Evolutionary conservation across 1,140 invertebrate genomes (phyloP).

Genomic region (Micrasema minimum): DNA sequence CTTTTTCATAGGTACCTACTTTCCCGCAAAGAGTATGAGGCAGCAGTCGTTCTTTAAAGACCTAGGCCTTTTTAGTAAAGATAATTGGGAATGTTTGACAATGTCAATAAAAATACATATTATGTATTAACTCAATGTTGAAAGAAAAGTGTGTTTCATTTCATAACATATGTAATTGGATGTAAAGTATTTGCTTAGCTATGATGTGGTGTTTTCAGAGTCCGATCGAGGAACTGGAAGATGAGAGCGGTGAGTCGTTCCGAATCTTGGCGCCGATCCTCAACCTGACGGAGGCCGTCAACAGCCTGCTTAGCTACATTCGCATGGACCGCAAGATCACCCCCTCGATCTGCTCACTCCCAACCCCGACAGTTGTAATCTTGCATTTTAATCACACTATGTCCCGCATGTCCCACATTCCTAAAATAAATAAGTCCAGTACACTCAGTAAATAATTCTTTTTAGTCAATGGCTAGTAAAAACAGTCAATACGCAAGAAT

Average conservation of each 20-base stretch:
- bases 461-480: background rate
- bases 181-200: too few relatives aligned
- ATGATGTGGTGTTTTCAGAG: background rate
- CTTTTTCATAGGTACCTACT: too few relatives aligned
- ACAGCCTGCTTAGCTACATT: constrained; percentile 8
- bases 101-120: too few relatives aligned
- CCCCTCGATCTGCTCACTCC: constrained; percentile 26
- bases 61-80: too few relatives aligned
- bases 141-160: too few relatives aligned
- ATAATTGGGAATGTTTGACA: too few relatives aligned
- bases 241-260: constrained; percentile 2
- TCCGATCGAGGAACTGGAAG: background rate
- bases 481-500: too few relatives aligned
- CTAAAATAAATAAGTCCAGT: too few relatives aligned
- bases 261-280: constrained; percentile 8
- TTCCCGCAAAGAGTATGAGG: too few relatives aligned
- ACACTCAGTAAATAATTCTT: background rate
- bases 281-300: constrained; percentile 32
- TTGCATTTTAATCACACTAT: background rate
- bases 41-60: too few relatives aligned
- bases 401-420: background rate
- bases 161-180: too few relatives aligned
- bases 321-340: constrained; percentile 7
- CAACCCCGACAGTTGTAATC: background rate
- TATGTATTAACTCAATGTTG: too few relatives aligned